phyloP scores from a whole-genome alignment of 2,113 vertebrate species.

The Microtus richardsoni region DNA sequence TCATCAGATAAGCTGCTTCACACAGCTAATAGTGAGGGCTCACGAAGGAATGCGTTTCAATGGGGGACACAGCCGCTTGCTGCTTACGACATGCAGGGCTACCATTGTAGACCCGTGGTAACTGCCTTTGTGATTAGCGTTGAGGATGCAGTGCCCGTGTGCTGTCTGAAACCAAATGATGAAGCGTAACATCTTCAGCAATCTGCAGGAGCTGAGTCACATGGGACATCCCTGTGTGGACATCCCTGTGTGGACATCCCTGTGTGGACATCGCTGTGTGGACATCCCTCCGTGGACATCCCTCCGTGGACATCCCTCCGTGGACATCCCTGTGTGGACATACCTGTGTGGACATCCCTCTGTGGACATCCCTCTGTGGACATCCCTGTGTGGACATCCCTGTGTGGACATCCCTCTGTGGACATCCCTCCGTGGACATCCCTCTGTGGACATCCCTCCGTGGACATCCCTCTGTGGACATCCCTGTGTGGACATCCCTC shows the following conservation, averaged over 20 bases:
- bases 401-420: no score
- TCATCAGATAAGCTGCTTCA: no score
- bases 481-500: background rate
- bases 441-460: no score
- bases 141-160: background rate
- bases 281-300: background rate
- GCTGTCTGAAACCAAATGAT: background rate
- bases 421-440: no score
- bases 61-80: fast-evolving
- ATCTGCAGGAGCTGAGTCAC: background rate
- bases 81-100: fast-evolving
- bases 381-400: background rate
- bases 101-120: fast-evolving
- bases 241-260: no score
- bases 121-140: background rate
- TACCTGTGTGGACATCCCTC: no score
- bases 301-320: background rate
- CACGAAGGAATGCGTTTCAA: fast-evolving
- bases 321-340: no score
- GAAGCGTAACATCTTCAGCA: background rate
- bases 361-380: background rate
- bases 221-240: background rate
- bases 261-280: no score
- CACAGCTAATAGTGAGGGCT: fast-evolving
- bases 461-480: background rate